Evolutionary conservation across 2,113 vertebrate genomes (phyloP), one percentile per base, ranked within the genome.

Genomic region (Camelus dromedarius): DNA sequence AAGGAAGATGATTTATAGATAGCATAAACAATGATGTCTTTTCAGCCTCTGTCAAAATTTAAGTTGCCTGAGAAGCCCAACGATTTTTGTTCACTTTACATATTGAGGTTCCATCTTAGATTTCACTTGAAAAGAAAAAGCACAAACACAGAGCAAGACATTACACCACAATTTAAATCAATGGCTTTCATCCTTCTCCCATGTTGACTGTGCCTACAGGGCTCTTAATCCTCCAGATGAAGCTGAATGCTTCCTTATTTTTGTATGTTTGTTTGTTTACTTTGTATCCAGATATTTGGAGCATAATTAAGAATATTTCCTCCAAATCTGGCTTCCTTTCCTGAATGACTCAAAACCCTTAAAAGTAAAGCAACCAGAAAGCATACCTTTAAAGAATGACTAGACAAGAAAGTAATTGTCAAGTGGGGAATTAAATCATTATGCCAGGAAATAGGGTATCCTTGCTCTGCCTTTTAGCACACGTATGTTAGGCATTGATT

Each of bases 321-420:
- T 64, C 85, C 85, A 91, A 87, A 22, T 83, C 42, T 8, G 80
- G 2, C 48, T 80, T 90, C 42, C n/a, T 90, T 79, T 92, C 50
- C 50, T 75, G 32, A 92, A 62, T 91, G 56, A 91, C 32, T 94
- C 66, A 95, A 83, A 9, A 90, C 12, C 16, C 54, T 48, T 77
- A 92, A 70, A 79, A 89, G 64, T 26, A 76, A 85, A 81, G 62
- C 46, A 96, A 96, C 2, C 28, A 79, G 28, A 86, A 95, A 94
- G n/a, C 5, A 72, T 28, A 46, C n/a, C 81, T 75, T 67, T 80
- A 70, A 95, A 75, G 18, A 70, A 94, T 72, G 64, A 87, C 58
- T 90, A 62, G 58, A 94, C 52, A 75, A 42, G 58, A 22, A 88
- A 79, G 58, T 79, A 42, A 64, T 28, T 83, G 28, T 97, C n/a